These are phyloP conservation scores for Heterodera filipjevi DNA, from an alignment of 2,888 invertebrate genomes.

Conservation along the genomic window DNA sequence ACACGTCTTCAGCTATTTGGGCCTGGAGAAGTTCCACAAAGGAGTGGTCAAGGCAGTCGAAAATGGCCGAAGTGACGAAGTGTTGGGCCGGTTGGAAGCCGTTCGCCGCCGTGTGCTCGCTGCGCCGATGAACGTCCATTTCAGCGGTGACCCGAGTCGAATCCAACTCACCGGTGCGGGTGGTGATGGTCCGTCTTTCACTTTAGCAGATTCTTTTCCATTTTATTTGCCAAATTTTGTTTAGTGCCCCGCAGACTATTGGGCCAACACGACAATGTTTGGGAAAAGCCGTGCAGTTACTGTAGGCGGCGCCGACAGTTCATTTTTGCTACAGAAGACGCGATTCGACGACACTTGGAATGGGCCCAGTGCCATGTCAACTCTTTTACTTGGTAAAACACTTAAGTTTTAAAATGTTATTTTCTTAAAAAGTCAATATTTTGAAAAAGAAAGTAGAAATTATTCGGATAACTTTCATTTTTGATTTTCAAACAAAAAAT, in stretches of 20 bases:
- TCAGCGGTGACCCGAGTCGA: conserved; percentile 48
- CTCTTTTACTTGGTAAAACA: neutral
- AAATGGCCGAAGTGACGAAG: conserved; percentile 36
- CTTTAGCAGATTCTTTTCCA: no score
- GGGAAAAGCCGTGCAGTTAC: conserved; percentile 23
- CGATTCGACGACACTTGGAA: conserved; percentile 25
- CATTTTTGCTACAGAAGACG: conserved; percentile 33
- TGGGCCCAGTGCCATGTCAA: conserved; percentile 1
- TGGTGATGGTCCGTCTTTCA: neutral
- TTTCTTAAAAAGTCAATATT: no score
- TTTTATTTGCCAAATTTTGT: conserved; percentile 22
- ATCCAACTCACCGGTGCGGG: neutral
- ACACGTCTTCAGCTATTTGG: conserved; percentile 49
- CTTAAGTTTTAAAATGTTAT: no score
- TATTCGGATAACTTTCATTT: no score
- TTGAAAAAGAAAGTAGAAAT: no score
- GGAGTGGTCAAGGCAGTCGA: conserved; percentile 41
- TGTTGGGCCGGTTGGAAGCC: conserved; percentile 49
- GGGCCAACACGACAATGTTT: neutral
- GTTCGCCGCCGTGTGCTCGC: conserved; percentile 48
- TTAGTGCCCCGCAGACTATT: conserved; percentile 24
- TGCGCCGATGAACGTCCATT: conserved; percentile 52
- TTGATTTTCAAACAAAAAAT: no score
- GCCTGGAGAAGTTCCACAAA: conserved; percentile 52
- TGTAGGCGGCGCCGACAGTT: conserved; percentile 35